Evolutionary conservation across 2,797 vertebrate genomes (phyloP).

Genomic region (Gymnothorax reevesii): DNA sequence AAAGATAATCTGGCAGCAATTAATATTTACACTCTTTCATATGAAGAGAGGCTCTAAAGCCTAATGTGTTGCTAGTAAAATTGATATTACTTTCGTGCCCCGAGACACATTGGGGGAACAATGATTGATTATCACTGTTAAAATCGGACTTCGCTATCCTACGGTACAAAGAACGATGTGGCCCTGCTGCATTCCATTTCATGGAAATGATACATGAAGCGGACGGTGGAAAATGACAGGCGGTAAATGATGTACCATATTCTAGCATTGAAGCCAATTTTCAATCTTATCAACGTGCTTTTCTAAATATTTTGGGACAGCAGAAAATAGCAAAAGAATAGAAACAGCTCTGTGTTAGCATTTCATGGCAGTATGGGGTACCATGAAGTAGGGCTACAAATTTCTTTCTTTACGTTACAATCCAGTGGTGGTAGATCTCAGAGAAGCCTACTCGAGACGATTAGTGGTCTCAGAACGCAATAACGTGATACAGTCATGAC

Average conservation of each 20-base stretch:
- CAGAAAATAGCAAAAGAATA: constrained; percentile 15
- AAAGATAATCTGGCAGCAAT: constrained; percentile 53
- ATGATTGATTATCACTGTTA: constrained; percentile 67
- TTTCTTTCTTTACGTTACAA: not conserved
- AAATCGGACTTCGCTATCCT: constrained; percentile 39
- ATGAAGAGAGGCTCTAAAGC: constrained; percentile 39
- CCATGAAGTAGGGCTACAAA: not conserved
- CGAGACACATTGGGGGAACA: constrained; percentile 51
- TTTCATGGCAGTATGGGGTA: not conserved
- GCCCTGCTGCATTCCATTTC: constrained; percentile 61
- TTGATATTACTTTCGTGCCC: constrained; percentile 59
- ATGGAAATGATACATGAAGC: constrained; percentile 65
- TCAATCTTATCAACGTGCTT: constrained; percentile 26
- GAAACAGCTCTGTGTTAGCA: not conserved
- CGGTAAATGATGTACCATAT: constrained; percentile 52
- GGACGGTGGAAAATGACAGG: constrained; percentile 58
- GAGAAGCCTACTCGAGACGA: not conserved
- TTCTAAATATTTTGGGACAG: constrained; percentile 18
- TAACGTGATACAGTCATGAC: not conserved
- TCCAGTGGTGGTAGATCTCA: not conserved
- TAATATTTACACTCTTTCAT: constrained; percentile 44
- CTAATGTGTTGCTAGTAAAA: constrained; percentile 59
- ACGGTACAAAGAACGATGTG: constrained; percentile 51
- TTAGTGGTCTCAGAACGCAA: not conserved
- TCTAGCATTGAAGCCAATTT: constrained; percentile 39